phyloP scores from a whole-genome alignment of 2,797 vertebrate species.

The Ambastaia sidthimunki region DNA sequence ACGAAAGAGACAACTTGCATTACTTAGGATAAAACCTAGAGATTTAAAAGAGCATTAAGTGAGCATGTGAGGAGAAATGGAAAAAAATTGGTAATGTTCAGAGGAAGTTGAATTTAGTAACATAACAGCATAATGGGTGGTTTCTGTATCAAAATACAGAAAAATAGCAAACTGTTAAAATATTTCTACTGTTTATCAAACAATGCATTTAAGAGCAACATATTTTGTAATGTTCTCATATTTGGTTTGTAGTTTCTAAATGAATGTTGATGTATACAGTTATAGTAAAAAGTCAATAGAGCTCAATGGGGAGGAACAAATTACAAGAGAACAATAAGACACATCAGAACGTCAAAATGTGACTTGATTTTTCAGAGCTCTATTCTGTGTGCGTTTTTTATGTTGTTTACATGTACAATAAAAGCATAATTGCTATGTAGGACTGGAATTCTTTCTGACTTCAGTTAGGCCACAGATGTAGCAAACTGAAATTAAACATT shows the following conservation, averaged over 20 bases:
- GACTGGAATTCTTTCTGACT: neutral
- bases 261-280: too few relatives aligned
- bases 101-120: neutral
- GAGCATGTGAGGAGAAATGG: slow-evolving; percentile 6
- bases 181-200: neutral
- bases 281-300: too few relatives aligned
- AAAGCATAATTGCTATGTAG: too few relatives aligned
- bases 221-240: too few relatives aligned
- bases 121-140: neutral
- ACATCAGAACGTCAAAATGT: too few relatives aligned
- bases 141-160: neutral
- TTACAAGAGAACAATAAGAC: too few relatives aligned
- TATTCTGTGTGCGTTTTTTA: too few relatives aligned
- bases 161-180: neutral
- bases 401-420: too few relatives aligned
- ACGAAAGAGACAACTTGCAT: slow-evolving; percentile 39
- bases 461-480: neutral
- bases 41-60: slow-evolving; percentile 28
- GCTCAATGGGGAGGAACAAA: too few relatives aligned
- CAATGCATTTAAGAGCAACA: neutral
- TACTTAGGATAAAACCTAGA: slow-evolving; percentile 37
- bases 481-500: neutral
- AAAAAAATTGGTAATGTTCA: slow-evolving; percentile 6
- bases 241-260: too few relatives aligned
- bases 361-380: too few relatives aligned